These are phyloP conservation scores for Ceramica pisi DNA, from an alignment of 2,888 invertebrate species.

Conservation along the genomic window DNA sequence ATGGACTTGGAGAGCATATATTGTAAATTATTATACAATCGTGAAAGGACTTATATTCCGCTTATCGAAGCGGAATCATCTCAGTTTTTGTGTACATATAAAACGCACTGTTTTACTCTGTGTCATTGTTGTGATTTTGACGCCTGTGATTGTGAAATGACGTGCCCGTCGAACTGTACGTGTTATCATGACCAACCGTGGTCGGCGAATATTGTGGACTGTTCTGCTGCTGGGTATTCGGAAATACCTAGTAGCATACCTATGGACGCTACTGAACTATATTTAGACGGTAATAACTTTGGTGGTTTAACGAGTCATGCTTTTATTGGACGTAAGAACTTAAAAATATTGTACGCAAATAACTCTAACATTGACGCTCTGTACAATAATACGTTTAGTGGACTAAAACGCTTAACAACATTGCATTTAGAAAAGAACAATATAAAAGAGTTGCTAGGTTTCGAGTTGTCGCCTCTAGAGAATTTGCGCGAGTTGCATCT, in stretches of 20 bases:
- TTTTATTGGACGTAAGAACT: slow-evolving; percentile 97
- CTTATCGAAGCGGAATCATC: slow-evolving; percentile 96
- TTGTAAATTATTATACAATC: slow-evolving; percentile 96
- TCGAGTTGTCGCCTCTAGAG: slow-evolving; percentile 95
- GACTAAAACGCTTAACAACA: slow-evolving; percentile 94
- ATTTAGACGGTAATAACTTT: slow-evolving; percentile 97
- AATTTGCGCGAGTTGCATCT: slow-evolving; percentile 96
- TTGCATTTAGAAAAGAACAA: slow-evolving; percentile 97
- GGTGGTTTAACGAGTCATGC: slow-evolving; percentile 96
- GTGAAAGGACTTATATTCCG: slow-evolving; percentile 96
- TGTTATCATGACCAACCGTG: slow-evolving; percentile 98
- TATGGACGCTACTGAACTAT: slow-evolving; percentile 98
- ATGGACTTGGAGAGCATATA: slow-evolving; percentile 97
- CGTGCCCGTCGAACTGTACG: slow-evolving; percentile 97
- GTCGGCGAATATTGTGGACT: slow-evolving; percentile 98
- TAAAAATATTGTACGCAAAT: slow-evolving; percentile 96
- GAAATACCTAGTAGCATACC: slow-evolving; percentile 97
- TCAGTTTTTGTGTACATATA: slow-evolving; percentile 97
- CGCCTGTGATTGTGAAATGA: slow-evolving; percentile 99
- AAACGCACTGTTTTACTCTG: slow-evolving; percentile 97
- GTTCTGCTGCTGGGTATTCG: slow-evolving; percentile 95
- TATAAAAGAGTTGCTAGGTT: slow-evolving; percentile 94
- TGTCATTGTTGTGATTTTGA: slow-evolving; percentile 99
- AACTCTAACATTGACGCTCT: slow-evolving; percentile 96
- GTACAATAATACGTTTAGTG: slow-evolving; percentile 97